Evolutionary conservation across 2,888 invertebrate species (phyloP), one percentile per base, ranked within the genome.

Genomic region (Eupithecia vulgata): DNA sequence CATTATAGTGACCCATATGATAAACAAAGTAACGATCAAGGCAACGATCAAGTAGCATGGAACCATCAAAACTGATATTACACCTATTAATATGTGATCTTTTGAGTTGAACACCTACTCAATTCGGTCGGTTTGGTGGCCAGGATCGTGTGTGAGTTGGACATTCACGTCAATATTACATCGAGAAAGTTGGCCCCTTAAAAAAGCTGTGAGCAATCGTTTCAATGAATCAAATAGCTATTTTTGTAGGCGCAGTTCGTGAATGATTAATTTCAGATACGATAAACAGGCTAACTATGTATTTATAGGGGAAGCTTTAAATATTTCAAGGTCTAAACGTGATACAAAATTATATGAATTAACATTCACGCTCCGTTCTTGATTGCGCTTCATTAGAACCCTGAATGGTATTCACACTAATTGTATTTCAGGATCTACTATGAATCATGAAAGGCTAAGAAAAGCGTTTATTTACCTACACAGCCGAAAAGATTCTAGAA

Each of bases 211-310:
- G 59, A 62, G 34, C 62, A 62, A 62, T 17, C 15, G 15, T 35
- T 35, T 35, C 7, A n/a, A 10, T 30, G 62, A 15, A 21, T 52
- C 52, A 62, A 17, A 35, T 35, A 8, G 17, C 30, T 61, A 61
- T 62, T 35, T 35, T 12, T 21, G 6, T 12, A 70, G 65, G 40
- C 25, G 40, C 21, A 8, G 13, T 65, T 81, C 87, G 88, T 88
- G 88, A 84, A 81, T 80, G 73, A 76, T 81, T 82, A 79, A 84
- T 87, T 87, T 82, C 80, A 72, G 40, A 73, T 72, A 80, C 75
- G 71, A 80, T 82, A 81, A 72, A 72, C 72, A 67, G 13, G 83
- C 79, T 85, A 87, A 85, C 79, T 59, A 79, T 65, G 81, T 85
- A 86, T 10, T 65, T n/a, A 64, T 21, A 37, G 5, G 64, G 10